Percentiles rank a stretch among this genome's conserved stretches.
Conservation (phyloP, 2,888 invertebrate genomes). For the Alviniconcha strummeri region DNA sequence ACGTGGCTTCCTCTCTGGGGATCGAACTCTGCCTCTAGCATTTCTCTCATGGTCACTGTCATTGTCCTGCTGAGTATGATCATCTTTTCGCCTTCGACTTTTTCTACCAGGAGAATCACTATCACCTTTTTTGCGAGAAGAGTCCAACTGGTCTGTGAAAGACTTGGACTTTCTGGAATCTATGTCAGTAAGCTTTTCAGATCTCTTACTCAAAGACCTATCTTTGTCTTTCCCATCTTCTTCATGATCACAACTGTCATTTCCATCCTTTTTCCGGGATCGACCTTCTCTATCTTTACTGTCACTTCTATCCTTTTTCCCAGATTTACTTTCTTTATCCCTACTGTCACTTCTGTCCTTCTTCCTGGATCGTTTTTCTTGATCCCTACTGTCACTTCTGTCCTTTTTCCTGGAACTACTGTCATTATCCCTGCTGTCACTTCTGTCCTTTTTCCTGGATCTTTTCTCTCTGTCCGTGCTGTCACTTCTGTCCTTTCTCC, state of each 20-base stretch:
- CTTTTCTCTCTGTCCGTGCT: slow-evolving; percentile 24
- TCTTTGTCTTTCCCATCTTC: slow-evolving; percentile 33
- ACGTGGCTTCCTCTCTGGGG: background rate
- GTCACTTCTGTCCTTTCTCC: slow-evolving; percentile 21
- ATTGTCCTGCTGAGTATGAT: slow-evolving; percentile 2
- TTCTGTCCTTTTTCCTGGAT: slow-evolving; percentile 25
- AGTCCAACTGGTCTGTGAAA: background rate
- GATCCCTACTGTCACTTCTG: slow-evolving; percentile 1
- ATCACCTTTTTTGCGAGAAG: background rate
- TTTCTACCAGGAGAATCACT: slow-evolving; percentile 2
- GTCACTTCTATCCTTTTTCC: slow-evolving; percentile 30
- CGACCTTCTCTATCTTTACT: slow-evolving; percentile 32
- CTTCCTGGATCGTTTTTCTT: slow-evolving; percentile 12
- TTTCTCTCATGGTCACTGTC: slow-evolving; percentile 33
- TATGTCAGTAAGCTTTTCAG: slow-evolving; percentile 8
- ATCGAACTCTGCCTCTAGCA: background rate
- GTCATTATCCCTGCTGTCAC: slow-evolving; percentile 29
- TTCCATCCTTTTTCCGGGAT: slow-evolving; percentile 31
- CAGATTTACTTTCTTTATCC: slow-evolving; percentile 20
- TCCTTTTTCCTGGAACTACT: background rate
- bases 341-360: slow-evolving; percentile 26
- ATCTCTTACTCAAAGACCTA: slow-evolving; percentile 9
- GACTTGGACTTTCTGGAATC: slow-evolving; percentile 2
- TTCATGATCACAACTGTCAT: slow-evolving; percentile 29
- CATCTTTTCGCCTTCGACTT: slow-evolving; percentile 2